Base-by-base conservation (phyloP, 2,113 vertebrate species). In the Uria aalge region DNA sequence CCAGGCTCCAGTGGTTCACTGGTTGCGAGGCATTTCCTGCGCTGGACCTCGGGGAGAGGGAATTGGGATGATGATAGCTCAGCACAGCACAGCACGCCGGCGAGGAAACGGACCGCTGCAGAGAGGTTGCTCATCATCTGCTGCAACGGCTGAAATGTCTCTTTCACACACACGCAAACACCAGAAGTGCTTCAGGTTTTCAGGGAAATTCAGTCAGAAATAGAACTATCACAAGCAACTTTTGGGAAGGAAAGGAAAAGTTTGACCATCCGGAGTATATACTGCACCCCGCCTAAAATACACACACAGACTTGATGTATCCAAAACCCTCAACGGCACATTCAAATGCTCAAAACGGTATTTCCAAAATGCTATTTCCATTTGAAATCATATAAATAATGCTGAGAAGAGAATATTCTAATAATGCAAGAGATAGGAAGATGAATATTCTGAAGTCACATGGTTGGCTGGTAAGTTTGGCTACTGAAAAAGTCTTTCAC, bases 291-390 rank as follows among this genome's bases (percentile, higher is more conserved):
- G 0, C 22, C n/a, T 64, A n/a, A 64, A 55, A 64, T 14, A 73
- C 45, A 66, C 38, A 34, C 8, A 36, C 3, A 50, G 23, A 52
- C 30, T 3, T 5, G 2, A 27, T 6, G 21, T 4, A 41, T 2
- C 22, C 62, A 30, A 57, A 83, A 41, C 38, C 57, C 53, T n/a
- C 40, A 41, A 32, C 4, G n/a, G 50, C 43, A 76, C 32, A 11
- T 52, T 48, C 36, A 19, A 16, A 36, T 0, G 0, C 41, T 59
- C 80, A 59, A 40, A 90, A 19, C 2, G 19, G 0, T 16, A 43
- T 47, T 91, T 79, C 40, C 63, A 92, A 95, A 88, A 60, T 4
- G 17, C 6, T 40, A 11, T 9, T 88, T 83, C 22, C 36, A 55
- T 24, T 38, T 75, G 21, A n/a, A 36, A 11, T n/a, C 23, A 38